Percentiles rank a stretch among this genome's conserved stretches.
phyloP scores from a whole-genome alignment of 2,797 vertebrate genomes.

The Potorous gilbertii region DNA sequence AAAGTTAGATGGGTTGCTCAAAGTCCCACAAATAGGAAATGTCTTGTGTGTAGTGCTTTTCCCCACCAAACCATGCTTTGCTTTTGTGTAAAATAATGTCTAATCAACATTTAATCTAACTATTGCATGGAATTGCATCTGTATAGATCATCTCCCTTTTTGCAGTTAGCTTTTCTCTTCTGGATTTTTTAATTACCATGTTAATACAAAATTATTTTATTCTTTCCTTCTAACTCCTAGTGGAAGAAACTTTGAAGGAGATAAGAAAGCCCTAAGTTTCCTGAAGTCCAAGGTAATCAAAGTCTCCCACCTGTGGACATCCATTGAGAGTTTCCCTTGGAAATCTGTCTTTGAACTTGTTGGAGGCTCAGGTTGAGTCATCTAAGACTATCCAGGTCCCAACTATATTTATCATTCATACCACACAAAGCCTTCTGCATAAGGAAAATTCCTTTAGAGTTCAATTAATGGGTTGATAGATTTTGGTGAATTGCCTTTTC shows the following conservation, averaged over 20 bases:
- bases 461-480: not conserved
- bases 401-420: not conserved
- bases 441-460: not conserved
- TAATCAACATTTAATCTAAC: not conserved
- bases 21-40: not conserved
- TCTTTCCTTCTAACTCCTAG: not conserved
- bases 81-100: not conserved
- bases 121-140: not conserved
- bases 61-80: not conserved
- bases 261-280: not conserved
- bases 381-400: not conserved
- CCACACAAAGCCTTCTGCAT: not conserved
- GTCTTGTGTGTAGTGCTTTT: not conserved
- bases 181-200: not conserved
- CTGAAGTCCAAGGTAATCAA: not conserved
- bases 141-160: too few species aligned
- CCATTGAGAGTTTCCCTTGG: not conserved
- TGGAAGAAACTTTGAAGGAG: not conserved
- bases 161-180: not conserved
- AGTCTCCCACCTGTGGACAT: not conserved
- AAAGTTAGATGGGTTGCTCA: not conserved
- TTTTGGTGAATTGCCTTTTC: not conserved
- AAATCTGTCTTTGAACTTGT: not conserved
- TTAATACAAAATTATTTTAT: not conserved
- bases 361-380: not conserved